Conservation (phyloP, 2,113 vertebrate species). For the Orientallactaga bullata region DNA sequence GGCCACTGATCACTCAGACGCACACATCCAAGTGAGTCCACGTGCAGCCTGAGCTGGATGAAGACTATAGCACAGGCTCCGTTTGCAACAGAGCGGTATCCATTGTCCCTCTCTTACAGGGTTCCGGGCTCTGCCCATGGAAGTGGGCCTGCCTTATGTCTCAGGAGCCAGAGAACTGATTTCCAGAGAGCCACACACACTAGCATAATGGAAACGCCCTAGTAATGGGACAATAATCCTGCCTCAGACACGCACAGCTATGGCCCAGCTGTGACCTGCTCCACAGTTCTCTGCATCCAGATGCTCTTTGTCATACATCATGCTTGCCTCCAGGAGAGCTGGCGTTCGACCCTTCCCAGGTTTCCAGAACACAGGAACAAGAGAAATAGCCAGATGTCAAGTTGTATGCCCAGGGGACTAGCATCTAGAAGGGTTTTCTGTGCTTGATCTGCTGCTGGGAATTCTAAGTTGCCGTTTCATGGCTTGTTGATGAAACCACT, state of each 20-base stretch:
- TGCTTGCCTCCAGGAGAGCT: not conserved
- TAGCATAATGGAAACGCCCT: not conserved
- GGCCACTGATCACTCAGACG: accelerated
- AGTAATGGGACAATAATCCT: too few relatives aligned
- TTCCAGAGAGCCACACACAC: not conserved
- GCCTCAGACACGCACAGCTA: too few relatives aligned
- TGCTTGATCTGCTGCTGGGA: not conserved
- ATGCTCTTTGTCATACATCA: accelerated
- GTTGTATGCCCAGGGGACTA: not conserved
- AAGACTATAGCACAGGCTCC: accelerated
- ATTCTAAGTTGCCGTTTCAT: not conserved
- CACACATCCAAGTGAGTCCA: accelerated
- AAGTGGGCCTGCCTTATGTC: not conserved
- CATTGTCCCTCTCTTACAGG: not conserved
- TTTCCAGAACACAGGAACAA: not conserved
- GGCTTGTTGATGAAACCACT: not conserved
- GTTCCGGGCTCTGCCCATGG: not conserved
- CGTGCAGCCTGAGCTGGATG: not conserved
- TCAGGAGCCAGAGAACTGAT: too few relatives aligned
- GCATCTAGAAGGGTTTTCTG: not conserved
- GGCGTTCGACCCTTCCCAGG: not conserved
- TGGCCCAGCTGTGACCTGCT: not conserved
- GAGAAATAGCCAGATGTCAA: not conserved
- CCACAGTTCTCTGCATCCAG: not conserved
- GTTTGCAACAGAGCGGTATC: not conserved